Percentiles rank a stretch among this genome's conserved stretches.
Evolutionary conservation across 2,113 vertebrate genomes (phyloP).

Genomic region (Lagopus muta): DNA sequence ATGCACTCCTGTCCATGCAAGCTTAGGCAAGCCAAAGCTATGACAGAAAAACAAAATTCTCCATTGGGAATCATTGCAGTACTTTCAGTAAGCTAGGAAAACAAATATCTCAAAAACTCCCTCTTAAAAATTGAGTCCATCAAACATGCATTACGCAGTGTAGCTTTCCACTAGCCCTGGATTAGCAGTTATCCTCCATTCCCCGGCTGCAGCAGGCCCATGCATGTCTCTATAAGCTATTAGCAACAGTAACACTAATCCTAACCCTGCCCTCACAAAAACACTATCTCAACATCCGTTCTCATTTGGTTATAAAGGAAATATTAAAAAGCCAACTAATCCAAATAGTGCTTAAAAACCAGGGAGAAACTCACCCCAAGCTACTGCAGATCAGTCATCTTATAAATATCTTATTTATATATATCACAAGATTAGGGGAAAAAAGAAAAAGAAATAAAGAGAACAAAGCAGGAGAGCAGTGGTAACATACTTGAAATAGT

Average conservation of each 20-base stretch:
- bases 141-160: not conserved
- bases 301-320: not conserved
- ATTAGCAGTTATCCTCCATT: not conserved
- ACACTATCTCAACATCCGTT: not conserved
- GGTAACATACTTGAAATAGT: not conserved
- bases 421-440: not conserved
- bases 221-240: fast-evolving
- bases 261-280: not conserved
- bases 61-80: not conserved
- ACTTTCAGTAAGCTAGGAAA: not conserved
- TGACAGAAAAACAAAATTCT: not conserved
- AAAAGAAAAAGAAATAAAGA: not conserved
- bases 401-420: not conserved
- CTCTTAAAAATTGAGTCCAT: not conserved
- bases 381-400: not conserved
- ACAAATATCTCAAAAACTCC: not conserved
- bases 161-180: not conserved
- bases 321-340: not conserved
- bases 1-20: not conserved
- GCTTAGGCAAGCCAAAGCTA: not conserved
- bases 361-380: not conserved
- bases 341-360: not conserved
- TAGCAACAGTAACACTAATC: not conserved
- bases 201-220: not conserved
- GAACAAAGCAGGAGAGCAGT: not conserved